Percentiles rank a stretch among this genome's conserved stretches.
phyloP scores from a whole-genome alignment of 2,113 vertebrate species.

The Oreochromis aureus region DNA sequence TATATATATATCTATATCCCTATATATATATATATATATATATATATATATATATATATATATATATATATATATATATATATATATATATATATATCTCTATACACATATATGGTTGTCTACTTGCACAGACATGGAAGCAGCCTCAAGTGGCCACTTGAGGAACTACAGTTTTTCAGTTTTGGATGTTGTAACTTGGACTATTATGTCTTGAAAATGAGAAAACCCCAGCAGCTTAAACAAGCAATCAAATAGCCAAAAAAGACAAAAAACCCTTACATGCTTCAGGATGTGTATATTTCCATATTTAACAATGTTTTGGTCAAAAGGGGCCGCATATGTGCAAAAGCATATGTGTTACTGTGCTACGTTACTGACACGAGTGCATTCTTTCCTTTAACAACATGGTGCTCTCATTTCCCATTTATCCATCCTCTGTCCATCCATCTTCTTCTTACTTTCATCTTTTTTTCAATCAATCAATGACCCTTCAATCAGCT shows the following conservation, averaged over 20 bases:
- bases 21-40: too few relatives aligned
- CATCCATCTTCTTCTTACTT: background rate
- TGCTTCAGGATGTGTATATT: background rate
- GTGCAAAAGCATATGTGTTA: background rate
- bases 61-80: too few relatives aligned
- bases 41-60: too few relatives aligned
- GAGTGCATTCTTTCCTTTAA: background rate
- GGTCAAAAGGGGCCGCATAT: background rate
- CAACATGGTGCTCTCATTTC: background rate
- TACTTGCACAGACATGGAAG: background rate
- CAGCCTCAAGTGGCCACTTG: background rate
- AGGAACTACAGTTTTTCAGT: background rate
- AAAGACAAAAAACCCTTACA: background rate
- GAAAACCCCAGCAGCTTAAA: background rate
- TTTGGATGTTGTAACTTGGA: background rate
- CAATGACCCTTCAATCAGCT: conserved; percentile 13
- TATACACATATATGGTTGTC: background rate
- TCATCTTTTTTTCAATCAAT: background rate
- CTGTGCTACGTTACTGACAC: background rate
- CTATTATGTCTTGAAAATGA: background rate
- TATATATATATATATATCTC: too few relatives aligned
- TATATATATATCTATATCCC: too few relatives aligned
- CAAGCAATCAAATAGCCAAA: background rate
- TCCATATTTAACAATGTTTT: background rate
- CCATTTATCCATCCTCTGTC: background rate